These are phyloP conservation scores for Athene noctua DNA, from an alignment of 2,113 vertebrate species.

Conservation along the genomic window DNA sequence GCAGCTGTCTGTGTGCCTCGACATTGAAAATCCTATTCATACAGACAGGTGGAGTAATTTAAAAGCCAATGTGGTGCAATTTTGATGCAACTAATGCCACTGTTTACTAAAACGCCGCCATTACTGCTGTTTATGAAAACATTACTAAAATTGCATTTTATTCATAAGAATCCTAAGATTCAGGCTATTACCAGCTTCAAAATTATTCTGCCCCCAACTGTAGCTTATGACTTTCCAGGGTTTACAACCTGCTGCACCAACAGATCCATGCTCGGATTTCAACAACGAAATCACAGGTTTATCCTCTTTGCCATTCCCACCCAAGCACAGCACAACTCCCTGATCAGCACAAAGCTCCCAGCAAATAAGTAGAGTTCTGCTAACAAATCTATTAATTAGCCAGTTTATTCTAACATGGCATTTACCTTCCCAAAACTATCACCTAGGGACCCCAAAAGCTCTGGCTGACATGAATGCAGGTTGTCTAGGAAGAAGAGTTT, in stretches of 20 bases:
- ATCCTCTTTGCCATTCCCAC: background rate
- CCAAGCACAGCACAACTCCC: background rate
- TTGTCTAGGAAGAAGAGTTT: background rate
- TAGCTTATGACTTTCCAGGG: slow-evolving; percentile 8
- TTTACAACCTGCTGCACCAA: slow-evolving; percentile 57
- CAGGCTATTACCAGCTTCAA: slow-evolving; percentile 64
- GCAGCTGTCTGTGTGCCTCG: slow-evolving; percentile 75
- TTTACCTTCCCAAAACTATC: background rate
- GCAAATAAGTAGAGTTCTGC: background rate
- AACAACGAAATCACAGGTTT: background rate
- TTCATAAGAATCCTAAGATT: slow-evolving; percentile 71
- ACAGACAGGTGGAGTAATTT: slow-evolving; percentile 80
- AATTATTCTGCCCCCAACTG: slow-evolving; percentile 55
- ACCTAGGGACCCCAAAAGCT: background rate
- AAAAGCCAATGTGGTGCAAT: slow-evolving; percentile 79
- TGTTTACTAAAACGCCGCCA: slow-evolving; percentile 73
- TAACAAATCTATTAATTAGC: background rate
- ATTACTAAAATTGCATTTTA: slow-evolving; percentile 78
- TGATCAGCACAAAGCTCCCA: background rate
- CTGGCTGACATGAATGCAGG: background rate
- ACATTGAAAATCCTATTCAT: slow-evolving; percentile 75
- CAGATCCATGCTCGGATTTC: slow-evolving; percentile 8
- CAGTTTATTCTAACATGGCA: background rate
- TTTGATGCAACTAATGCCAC: slow-evolving; percentile 77
- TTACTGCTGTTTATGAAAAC: slow-evolving; percentile 77